Base-by-base conservation (phyloP, 2,797 vertebrate species). In the Ctenopoma kingsleyae region DNA sequence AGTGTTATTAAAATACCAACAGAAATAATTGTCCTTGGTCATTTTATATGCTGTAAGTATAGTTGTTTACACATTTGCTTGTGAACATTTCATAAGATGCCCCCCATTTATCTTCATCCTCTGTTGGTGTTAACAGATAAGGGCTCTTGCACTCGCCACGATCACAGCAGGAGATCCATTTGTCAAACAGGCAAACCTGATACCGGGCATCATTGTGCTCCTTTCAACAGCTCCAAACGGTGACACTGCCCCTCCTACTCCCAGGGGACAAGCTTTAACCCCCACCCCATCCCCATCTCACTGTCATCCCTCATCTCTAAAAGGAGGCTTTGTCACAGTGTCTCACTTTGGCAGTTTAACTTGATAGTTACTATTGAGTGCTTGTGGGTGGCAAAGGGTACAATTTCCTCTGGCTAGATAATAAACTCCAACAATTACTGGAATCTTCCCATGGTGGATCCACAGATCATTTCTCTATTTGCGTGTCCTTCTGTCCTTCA, bases 291-390 rank as follows among this genome's bases (percentile, higher is more conserved):
- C 90, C 90, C 80, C 83, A 83, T 74, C 91, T 86, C 83, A 86
- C 90, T 90, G 90, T 91, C 92, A 87, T 92, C 86, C 88, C 74
- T 92, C 92, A 87, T 93, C 89, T 90, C 69, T 88, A 92, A 91
- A 93, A 92, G 89, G 88, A 87, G 68, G 82, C 89, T 92, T 94
- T 94, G 92, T 94, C 91, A 87, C 80, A 67, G 82, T 41, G 91
- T 94, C 92, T 93, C 90, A 91, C 89, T 94, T 91, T 92, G 87
- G 89, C 91, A 91, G 92, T 94, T 94, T 93, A 92, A 94, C 93
- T 92, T 92, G 92, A 93, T 91, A 94, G 92, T 90, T 89, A 87
- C 91, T 80, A 91, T 94, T 93, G 91, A 93, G 88, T 88, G 82
- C 83, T 92, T 92, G 90, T 94, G 93, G 93, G 93, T 94, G 93